Conservation (phyloP, 2,797 vertebrate species). For the Onychomys arenicola region DNA sequence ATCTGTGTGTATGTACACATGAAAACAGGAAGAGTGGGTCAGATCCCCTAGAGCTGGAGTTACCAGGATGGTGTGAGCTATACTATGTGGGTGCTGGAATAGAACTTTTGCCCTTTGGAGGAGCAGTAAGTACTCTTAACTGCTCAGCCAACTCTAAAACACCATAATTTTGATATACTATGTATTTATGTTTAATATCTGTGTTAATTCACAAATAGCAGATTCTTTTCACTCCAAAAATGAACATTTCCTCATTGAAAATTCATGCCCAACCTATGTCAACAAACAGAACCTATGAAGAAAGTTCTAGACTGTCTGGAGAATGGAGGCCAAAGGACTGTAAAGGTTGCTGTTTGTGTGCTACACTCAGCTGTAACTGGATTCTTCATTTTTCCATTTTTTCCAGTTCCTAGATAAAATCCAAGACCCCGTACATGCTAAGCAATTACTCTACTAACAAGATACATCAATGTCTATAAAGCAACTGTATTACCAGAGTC, state of each 20-base stretch:
- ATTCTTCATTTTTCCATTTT: background rate
- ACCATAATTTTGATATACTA: background rate
- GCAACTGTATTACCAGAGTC: background rate
- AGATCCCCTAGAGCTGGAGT: background rate
- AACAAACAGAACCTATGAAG: accelerated
- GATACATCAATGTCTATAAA: background rate
- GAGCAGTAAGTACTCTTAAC: background rate
- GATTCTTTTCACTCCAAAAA: background rate
- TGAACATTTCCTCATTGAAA: background rate
- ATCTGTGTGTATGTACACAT: background rate
- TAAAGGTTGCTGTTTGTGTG: background rate
- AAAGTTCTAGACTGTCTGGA: background rate
- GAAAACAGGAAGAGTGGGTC: background rate
- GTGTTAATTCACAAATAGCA: background rate
- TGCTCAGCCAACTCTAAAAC: background rate
- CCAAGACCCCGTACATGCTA: background rate
- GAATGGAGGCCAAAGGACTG: background rate
- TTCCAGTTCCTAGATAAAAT: too few relatives aligned
- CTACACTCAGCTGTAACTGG: too few relatives aligned
- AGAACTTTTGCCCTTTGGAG: background rate
- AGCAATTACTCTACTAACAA: too few relatives aligned
- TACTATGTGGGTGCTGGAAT: background rate
- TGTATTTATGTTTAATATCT: background rate
- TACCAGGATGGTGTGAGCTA: background rate
- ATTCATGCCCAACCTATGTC: background rate